Conservation (phyloP, 2,113 vertebrate species). For the Hemibagrus wyckioides region DNA sequence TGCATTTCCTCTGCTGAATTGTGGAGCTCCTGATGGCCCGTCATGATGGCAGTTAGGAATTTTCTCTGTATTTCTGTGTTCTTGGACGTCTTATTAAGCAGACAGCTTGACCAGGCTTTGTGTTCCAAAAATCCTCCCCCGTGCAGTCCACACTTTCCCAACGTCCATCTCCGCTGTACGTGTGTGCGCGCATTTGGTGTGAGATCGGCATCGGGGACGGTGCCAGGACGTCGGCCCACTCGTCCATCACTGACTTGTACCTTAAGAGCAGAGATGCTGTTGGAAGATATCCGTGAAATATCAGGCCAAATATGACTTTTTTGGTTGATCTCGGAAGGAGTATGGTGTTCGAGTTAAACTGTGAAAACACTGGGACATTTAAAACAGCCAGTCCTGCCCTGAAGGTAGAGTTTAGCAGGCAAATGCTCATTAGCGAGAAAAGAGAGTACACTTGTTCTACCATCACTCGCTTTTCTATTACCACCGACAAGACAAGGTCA, state of each 20-base stretch:
- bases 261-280: conserved; percentile 41
- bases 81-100: conserved; percentile 79
- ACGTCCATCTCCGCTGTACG: conserved; percentile 78
- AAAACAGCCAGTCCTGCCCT: conserved; percentile 7
- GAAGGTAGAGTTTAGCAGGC: background rate
- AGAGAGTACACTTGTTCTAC: conserved; percentile 22
- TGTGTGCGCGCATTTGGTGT: conserved; percentile 54
- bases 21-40: conserved; percentile 4
- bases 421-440: conserved; percentile 41
- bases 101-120: conserved; percentile 82
- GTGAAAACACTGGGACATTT: background rate
- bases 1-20: conserved; percentile 4
- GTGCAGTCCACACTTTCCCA: conserved; percentile 81
- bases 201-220: conserved; percentile 55
- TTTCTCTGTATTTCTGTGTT: conserved; percentile 66
- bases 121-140: conserved; percentile 83
- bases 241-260: conserved; percentile 51
- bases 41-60: conserved; percentile 24
- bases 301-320: background rate
- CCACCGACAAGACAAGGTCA: conserved; percentile 55
- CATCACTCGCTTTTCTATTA: conserved; percentile 40
- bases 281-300: background rate
- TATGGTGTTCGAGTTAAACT: background rate
- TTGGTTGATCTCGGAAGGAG: background rate
- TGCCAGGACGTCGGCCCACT: conserved; percentile 58